phyloP scores from a whole-genome alignment of 2,113 vertebrate species.

The Oncorhynchus tshawytscha region DNA sequence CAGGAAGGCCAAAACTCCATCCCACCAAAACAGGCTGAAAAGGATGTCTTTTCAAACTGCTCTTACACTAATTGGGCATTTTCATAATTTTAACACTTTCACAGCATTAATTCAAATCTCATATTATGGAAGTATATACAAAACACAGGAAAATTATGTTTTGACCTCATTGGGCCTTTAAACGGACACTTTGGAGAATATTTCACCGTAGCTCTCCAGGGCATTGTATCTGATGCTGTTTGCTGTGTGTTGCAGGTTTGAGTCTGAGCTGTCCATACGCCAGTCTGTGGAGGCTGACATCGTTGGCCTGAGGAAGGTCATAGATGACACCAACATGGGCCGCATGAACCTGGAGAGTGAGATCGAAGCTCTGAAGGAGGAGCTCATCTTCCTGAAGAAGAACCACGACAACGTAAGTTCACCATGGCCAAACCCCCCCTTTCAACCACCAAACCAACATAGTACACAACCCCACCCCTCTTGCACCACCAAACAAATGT shows the following conservation, averaged over 20 bases:
- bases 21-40: too few relatives aligned
- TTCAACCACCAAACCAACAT: neutral
- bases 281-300: conserved; percentile 83
- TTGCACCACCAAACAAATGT: neutral
- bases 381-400: conserved; percentile 88
- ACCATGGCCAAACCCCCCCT: neutral
- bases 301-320: conserved; percentile 79
- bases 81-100: too few relatives aligned
- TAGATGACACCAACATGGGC: conserved; percentile 81
- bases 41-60: too few relatives aligned
- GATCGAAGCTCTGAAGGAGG: conserved; percentile 87
- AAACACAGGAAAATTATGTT: too few relatives aligned
- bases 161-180: too few relatives aligned
- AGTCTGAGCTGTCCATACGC: conserved; percentile 76
- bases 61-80: too few relatives aligned
- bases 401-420: conserved; percentile 87
- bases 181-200: too few relatives aligned
- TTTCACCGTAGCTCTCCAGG: neutral
- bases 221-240: neutral
- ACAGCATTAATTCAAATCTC: too few relatives aligned
- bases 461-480: neutral
- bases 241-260: conserved; percentile 61
- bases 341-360: conserved; percentile 82
- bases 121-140: too few relatives aligned
- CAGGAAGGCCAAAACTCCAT: too few relatives aligned